Percentiles rank a stretch among this genome's conserved stretches.
These are phyloP conservation scores for Spinus pinus DNA, from an alignment of 2,797 vertebrate species.

Conservation along the genomic window DNA sequence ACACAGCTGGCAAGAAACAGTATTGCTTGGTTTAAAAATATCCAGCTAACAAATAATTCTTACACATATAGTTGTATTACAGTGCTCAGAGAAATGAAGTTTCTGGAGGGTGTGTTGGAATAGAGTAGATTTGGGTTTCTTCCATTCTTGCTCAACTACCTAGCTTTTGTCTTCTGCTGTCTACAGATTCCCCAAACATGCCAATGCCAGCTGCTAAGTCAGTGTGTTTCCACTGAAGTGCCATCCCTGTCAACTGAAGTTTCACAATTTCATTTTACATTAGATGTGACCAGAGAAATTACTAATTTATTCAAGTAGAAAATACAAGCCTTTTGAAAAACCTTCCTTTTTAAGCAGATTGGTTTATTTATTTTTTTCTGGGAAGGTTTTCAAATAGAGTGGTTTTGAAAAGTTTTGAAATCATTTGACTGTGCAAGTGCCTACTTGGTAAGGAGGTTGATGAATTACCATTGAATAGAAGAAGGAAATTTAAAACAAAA, in stretches of 20 bases:
- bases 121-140: neutral
- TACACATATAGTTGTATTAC: neutral
- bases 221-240: neutral
- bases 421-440: conserved; percentile 16
- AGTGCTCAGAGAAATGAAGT: neutral
- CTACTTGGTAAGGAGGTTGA: neutral
- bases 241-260: neutral
- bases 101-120: neutral
- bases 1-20: neutral
- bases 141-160: neutral
- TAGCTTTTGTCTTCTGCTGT: neutral
- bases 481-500: conserved; percentile 13
- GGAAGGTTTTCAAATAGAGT: conserved; percentile 13
- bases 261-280: conserved; percentile 9
- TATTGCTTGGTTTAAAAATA: neutral
- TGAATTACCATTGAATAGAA: neutral
- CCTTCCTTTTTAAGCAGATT: neutral
- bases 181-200: neutral
- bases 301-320: neutral
- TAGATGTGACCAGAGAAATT: neutral
- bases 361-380: neutral
- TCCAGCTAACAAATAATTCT: neutral
- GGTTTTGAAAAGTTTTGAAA: conserved; percentile 46
- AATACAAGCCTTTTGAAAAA: conserved; percentile 11
- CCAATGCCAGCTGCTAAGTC: conserved; percentile 4